Conservation (phyloP, 2,797 vertebrate species). For the Rhabdophis nuchalis region DNA sequence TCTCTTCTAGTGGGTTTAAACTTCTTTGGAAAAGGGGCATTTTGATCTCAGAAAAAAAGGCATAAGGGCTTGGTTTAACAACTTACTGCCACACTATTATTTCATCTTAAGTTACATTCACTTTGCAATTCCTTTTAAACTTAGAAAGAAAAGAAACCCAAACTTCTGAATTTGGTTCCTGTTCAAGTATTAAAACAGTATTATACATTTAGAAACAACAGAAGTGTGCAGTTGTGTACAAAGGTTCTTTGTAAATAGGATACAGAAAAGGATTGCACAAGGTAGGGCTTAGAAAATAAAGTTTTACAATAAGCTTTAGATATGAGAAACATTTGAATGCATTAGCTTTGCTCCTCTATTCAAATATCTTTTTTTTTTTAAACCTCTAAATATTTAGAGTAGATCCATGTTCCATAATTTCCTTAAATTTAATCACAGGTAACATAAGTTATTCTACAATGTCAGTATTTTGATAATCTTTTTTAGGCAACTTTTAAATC, state of each 20-base stretch:
- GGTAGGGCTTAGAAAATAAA: neutral
- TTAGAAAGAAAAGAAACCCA: neutral
- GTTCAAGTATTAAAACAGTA: neutral
- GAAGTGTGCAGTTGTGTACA: neutral
- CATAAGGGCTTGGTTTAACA: neutral
- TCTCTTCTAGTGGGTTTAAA: neutral
- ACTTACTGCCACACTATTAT: neutral
- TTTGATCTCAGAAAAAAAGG: neutral
- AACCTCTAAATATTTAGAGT: neutral
- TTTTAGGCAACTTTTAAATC: slow-evolving; percentile 32
- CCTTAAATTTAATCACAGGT: slow-evolving; percentile 53
- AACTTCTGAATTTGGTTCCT: neutral
- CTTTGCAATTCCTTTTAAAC: neutral
- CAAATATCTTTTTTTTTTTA: too few relatives aligned
- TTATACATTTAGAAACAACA: neutral
- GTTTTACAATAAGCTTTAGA: neutral
- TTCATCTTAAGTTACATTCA: neutral
- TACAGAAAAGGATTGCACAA: neutral
- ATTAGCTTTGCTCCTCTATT: neutral
- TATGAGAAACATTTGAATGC: neutral
- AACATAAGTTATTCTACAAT: slow-evolving; percentile 50
- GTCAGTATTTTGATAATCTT: slow-evolving; percentile 44
- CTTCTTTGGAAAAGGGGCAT: neutral
- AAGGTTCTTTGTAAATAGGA: neutral
- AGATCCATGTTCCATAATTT: slow-evolving; percentile 11